phyloP scores from a whole-genome alignment of 2,113 vertebrate species.

The Verasper variegatus region DNA sequence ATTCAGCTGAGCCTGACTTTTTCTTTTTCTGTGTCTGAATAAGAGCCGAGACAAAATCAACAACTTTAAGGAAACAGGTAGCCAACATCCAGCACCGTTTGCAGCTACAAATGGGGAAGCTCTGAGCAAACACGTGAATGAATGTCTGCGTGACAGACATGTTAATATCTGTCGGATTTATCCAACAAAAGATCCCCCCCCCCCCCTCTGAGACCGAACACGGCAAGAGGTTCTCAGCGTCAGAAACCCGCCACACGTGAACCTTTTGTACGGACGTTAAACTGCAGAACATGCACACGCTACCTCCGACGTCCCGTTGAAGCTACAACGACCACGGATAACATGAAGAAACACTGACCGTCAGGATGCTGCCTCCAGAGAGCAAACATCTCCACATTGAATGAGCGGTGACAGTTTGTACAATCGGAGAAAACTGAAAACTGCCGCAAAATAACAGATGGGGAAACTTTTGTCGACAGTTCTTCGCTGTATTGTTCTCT shows the following conservation, averaged over 20 bases:
- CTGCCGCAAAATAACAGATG: neutral
- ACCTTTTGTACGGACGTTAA: conserved; percentile 57
- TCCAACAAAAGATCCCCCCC: conserved; percentile 67
- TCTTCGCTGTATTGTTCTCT: too few relatives aligned
- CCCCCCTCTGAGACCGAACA: conserved; percentile 61
- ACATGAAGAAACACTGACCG: conserved; percentile 65
- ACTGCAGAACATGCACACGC: conserved; percentile 39
- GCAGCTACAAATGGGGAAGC: conserved; percentile 44
- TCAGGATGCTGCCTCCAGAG: conserved; percentile 51
- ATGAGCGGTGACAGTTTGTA: conserved; percentile 26
- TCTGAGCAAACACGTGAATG: conserved; percentile 52
- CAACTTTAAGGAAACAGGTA: conserved; percentile 25
- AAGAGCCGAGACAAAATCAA: conserved; percentile 42
- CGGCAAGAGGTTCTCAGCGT: conserved; percentile 57
- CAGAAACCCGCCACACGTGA: conserved; percentile 34
- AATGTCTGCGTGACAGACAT: conserved; percentile 67
- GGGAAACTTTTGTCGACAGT: neutral
- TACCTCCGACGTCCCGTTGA: conserved; percentile 16
- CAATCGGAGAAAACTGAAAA: neutral
- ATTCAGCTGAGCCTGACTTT: conserved; percentile 27
- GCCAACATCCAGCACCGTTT: conserved; percentile 5
- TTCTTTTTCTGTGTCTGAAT: conserved; percentile 36
- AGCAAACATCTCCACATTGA: conserved; percentile 41
- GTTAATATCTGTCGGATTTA: conserved; percentile 56
- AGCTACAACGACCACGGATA: conserved; percentile 17